A percentile compares a stretch with the other conserved stretches of the same genome.
Conservation (phyloP, 2,797 vertebrate genomes). For the Gobionotothen gibberifrons region DNA sequence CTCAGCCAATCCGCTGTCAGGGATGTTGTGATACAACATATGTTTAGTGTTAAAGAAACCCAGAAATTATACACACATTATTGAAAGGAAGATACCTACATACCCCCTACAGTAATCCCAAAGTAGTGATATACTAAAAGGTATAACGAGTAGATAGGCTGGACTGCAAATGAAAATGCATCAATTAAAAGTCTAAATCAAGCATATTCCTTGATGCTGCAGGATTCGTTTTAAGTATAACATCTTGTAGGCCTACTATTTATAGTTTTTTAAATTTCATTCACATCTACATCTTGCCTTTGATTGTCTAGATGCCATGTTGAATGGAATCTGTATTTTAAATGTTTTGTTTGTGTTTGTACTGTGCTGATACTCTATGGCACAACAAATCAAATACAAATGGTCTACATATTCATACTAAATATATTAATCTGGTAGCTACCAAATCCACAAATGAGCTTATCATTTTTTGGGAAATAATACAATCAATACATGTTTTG, state of each 20-base stretch:
- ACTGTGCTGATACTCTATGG: background rate
- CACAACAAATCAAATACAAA: too few species aligned
- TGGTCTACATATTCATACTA: background rate
- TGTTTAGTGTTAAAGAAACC: conserved; percentile 15
- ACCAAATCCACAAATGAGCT: background rate
- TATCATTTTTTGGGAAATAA: background rate
- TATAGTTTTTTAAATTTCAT: background rate
- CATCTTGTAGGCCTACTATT: background rate
- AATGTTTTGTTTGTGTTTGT: background rate
- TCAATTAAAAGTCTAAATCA: background rate
- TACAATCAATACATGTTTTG: background rate
- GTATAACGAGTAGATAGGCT: background rate
- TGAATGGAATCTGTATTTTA: background rate
- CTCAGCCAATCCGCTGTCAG: conserved; percentile 69
- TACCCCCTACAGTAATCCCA: background rate
- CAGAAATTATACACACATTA: conserved; percentile 14
- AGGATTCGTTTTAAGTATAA: background rate
- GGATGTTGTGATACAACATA: conserved; percentile 50
- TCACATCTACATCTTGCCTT: background rate
- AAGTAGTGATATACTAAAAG: background rate
- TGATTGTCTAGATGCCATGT: background rate
- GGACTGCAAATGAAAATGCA: background rate
- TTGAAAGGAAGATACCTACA: conserved; percentile 2
- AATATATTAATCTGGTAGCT: background rate
- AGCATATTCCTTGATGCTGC: background rate